phyloP scores from a whole-genome alignment of 2,888 invertebrate species.

The Erebia palarica region DNA sequence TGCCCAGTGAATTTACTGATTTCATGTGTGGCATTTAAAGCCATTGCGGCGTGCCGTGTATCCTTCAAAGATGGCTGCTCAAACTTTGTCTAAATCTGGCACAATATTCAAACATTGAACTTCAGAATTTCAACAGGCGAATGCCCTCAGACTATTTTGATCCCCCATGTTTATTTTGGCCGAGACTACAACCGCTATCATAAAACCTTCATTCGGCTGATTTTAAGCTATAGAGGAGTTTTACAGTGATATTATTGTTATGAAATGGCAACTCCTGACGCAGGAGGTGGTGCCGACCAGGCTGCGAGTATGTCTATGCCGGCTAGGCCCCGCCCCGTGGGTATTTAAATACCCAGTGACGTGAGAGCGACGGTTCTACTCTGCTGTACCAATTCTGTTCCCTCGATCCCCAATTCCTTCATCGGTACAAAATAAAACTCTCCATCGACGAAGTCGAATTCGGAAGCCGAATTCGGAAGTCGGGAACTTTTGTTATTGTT shows the following conservation, averaged over 20 bases:
- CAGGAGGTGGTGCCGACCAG: slow-evolving; percentile 65
- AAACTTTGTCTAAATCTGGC: slow-evolving; percentile 15
- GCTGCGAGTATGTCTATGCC: slow-evolving; percentile 55
- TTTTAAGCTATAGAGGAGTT: slow-evolving; percentile 30
- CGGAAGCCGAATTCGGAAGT: not conserved
- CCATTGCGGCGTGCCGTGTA: not conserved
- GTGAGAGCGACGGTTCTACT: slow-evolving; percentile 51
- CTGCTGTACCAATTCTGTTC: slow-evolving; percentile 48
- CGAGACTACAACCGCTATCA: slow-evolving; percentile 27
- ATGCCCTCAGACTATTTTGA: slow-evolving; percentile 63
- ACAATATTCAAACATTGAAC: slow-evolving; percentile 42
- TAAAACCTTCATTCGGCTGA: slow-evolving; percentile 27
- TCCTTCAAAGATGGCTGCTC: not conserved
- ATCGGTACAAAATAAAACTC: slow-evolving; percentile 50
- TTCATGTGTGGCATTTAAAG: not conserved
- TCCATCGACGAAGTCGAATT: slow-evolving; percentile 55
- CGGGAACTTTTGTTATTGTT: not conserved
- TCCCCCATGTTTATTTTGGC: slow-evolving; percentile 58
- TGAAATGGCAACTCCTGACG: slow-evolving; percentile 42
- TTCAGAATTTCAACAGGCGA: slow-evolving; percentile 53
- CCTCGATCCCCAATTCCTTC: slow-evolving; percentile 70
- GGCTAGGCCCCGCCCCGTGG: slow-evolving; percentile 58
- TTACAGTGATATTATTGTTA: slow-evolving; percentile 8
- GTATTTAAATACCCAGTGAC: slow-evolving; percentile 69
- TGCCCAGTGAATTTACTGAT: not conserved